phyloP scores from a whole-genome alignment of 1,140 invertebrate species.

The Trichogramma pretiosum region DNA sequence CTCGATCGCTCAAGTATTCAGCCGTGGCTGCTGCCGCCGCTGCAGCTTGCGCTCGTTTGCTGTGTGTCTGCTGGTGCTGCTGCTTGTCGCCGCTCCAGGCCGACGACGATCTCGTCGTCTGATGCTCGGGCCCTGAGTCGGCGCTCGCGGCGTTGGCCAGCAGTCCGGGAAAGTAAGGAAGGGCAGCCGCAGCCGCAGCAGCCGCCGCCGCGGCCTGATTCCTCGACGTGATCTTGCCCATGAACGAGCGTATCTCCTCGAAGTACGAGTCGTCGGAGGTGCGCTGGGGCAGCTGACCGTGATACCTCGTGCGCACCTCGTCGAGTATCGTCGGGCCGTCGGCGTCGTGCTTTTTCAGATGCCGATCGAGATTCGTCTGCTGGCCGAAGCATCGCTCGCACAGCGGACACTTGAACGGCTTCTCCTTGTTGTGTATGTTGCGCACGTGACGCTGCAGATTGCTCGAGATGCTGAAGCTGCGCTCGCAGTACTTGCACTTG shows the following conservation, averaged over 20 bases:
- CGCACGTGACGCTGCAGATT: conserved; percentile 97
- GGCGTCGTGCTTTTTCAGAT: conserved; percentile 96
- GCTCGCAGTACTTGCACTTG: conserved; percentile 96
- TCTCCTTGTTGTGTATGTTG: conserved; percentile 98
- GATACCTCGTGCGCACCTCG: conserved; percentile 45
- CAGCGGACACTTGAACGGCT: conserved; percentile 78
- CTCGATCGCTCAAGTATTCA: conserved; percentile 50
- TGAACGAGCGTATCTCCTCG: conserved; percentile 88
- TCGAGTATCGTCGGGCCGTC: conserved; percentile 69
- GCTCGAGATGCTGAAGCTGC: conserved; percentile 96
- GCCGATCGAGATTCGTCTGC: conserved; percentile 95
- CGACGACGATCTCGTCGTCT: no score
- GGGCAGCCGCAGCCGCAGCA: no score
- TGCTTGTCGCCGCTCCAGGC: conserved; percentile 39
- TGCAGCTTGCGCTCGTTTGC: conserved; percentile 30
- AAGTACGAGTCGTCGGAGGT: conserved; percentile 75
- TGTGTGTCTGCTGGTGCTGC: conserved; percentile 36
- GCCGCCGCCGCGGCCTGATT: no score
- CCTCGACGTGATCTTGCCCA: conserved; percentile 75
- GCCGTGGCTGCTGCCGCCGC: conserved; percentile 34
- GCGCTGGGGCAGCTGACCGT: conserved; percentile 34
- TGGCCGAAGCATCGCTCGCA: conserved; percentile 93
- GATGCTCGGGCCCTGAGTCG: conserved; percentile 16
- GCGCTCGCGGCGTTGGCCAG: conserved; percentile 31
- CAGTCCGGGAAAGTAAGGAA: conserved; percentile 39